phyloP scores from a whole-genome alignment of 37 sponge, comb jelly and placozoan species.

The Beroe ovata region DNA sequence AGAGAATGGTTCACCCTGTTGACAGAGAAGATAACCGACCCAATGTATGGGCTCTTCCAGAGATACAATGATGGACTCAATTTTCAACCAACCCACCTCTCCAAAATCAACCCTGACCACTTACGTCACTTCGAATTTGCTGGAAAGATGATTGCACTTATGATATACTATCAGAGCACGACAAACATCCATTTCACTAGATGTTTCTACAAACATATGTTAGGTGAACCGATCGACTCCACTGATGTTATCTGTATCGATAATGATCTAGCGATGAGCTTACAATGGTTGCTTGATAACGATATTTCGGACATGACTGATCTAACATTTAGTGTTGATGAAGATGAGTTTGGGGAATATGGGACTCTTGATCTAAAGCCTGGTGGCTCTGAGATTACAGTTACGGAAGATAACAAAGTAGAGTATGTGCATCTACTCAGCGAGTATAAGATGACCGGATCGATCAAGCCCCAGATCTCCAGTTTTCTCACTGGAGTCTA shows the following conservation, averaged over 20 bases:
- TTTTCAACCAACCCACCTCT: slow-evolving; percentile 49
- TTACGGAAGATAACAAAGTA: slow-evolving; percentile 74
- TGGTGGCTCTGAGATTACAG: slow-evolving; percentile 33
- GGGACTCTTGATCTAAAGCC: slow-evolving; percentile 28
- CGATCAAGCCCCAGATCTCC: slow-evolving; percentile 25
- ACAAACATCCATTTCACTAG: slow-evolving; percentile 41
- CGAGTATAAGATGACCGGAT: slow-evolving; percentile 55
- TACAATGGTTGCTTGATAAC: slow-evolving; percentile 58
- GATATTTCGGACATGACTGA: slow-evolving; percentile 57
- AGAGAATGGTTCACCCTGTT: slow-evolving; percentile 66
- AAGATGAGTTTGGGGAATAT: slow-evolving; percentile 31
- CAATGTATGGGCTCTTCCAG: slow-evolving; percentile 53
- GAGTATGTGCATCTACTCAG: slow-evolving; percentile 34
- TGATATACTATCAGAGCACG: slow-evolving; percentile 53
- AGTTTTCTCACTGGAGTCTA: slow-evolving; percentile 53
- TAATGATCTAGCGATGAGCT: slow-evolving; percentile 29
- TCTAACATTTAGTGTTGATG: slow-evolving; percentile 42
- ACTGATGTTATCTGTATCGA: slow-evolving; percentile 49
- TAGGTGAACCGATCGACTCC: slow-evolving; percentile 39
- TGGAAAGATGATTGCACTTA: slow-evolving; percentile 52
- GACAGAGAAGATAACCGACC: slow-evolving; percentile 40
- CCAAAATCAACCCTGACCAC: slow-evolving; percentile 56
- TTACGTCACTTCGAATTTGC: slow-evolving; percentile 51
- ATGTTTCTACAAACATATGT: slow-evolving; percentile 59
- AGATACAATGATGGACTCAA: slow-evolving; percentile 46